These are phyloP conservation scores for Anneissia japonica DNA, from an alignment of 35 echinoderm and acorn worm genomes.

Conservation along the genomic window DNA sequence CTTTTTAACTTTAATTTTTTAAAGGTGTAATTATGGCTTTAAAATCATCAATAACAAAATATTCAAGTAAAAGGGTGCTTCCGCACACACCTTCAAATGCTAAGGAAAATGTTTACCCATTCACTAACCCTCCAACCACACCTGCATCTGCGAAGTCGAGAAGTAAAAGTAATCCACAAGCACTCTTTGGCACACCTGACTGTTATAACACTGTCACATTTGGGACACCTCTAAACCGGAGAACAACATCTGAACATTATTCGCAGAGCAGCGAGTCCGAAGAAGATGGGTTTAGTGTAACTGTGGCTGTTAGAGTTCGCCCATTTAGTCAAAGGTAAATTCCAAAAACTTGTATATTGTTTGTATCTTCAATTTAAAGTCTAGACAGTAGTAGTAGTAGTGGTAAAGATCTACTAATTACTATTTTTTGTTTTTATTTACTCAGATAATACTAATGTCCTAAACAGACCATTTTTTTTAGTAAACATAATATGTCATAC, in stretches of 20 bases:
- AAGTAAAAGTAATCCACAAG: not conserved
- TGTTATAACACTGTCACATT: slow-evolving; percentile 4
- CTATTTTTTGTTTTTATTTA: too few relatives aligned
- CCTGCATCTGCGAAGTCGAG: not conserved
- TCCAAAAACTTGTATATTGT: too few relatives aligned
- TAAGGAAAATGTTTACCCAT: not conserved
- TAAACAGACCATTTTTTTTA: too few relatives aligned
- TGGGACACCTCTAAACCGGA: not conserved
- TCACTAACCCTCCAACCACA: not conserved
- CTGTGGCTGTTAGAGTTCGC: slow-evolving; percentile 78
- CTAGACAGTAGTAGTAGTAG: too few relatives aligned
- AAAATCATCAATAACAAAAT: not conserved
- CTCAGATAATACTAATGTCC: too few relatives aligned
- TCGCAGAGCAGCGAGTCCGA: not conserved
- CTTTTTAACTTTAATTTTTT: too few relatives aligned
- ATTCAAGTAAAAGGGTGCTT: not conserved
- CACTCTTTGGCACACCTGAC: not conserved
- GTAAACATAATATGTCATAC: too few relatives aligned
- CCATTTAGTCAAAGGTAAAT: slow-evolving; percentile 81
- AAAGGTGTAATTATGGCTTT: not conserved
- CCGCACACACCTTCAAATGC: not conserved
- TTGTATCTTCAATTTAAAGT: too few relatives aligned
- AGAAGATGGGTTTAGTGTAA: slow-evolving; percentile 81
- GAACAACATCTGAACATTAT: not conserved
- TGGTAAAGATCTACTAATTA: too few relatives aligned